Base-by-base conservation (phyloP, 2,888 invertebrate species). In the Drosophila prolongata region DNA sequence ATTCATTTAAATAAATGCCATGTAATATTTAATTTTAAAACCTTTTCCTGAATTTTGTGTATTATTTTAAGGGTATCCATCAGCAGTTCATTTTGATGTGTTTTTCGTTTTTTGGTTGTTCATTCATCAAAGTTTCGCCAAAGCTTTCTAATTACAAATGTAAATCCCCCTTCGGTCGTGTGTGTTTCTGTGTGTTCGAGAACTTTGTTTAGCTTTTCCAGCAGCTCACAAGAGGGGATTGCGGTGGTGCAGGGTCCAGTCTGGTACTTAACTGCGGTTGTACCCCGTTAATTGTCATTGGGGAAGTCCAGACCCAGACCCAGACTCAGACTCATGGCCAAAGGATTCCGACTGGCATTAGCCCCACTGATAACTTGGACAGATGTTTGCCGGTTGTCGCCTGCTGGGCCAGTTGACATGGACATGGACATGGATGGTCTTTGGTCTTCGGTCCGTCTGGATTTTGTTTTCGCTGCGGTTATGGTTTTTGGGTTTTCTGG, bases 141-240 rank as follows among this genome's bases (percentile, higher is more conserved):
- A 90, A 90, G 89, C 90, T 88, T 86, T 78, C 88, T 86, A 89
- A 90, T 90, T 90, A 87, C 89, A 85, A 89, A 89, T 89, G 89
- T 90, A 90, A 90, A 90, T 90, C 84, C 89, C 82, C 67, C 68
- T 34, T 59, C 69, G 50, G 76, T 66, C 71, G 27, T 61, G 43
- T 84, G 34, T 57, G 54, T 75, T 56, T 65, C 64, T 56, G 65
- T 55, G 72, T 66, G 30, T 64, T 56, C 59, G 47, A 60, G 60
- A 57, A 69, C 59, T 68, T 74, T 68, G 61, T 68, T 73, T 66
- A 40, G 65, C 40, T 55, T 54, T 55, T 57, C 57, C 68, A 42
- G 27, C 46, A 70, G 27, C 43, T 50, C 37, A 34, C 19, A 34
- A 16, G 49, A 52, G 40, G 53, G 61, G 30, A 9, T 13, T 40